Evolutionary conservation across 2,797 vertebrate species (phyloP).

Genomic region (Ceyx erithaca): DNA sequence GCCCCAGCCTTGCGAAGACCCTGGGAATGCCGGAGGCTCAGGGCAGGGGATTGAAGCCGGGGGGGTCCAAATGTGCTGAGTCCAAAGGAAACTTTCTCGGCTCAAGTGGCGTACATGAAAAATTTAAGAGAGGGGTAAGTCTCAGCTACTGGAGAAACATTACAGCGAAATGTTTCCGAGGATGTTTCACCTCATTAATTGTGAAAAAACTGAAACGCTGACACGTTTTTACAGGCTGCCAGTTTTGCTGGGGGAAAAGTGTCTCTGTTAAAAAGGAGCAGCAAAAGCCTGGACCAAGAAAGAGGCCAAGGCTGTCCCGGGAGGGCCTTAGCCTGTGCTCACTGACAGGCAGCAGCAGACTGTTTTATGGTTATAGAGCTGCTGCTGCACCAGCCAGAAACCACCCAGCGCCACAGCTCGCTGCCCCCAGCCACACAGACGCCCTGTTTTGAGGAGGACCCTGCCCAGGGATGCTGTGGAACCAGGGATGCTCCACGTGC

Average conservation of each 20-base stretch:
- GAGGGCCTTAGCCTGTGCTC: constrained; percentile 35
- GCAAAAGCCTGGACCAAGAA: constrained; percentile 35
- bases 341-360: constrained; percentile 48
- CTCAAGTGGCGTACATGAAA: constrained; percentile 47
- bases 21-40: background rate
- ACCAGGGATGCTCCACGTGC: background rate
- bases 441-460: fast-evolving
- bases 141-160: constrained; percentile 49
- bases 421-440: background rate
- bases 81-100: constrained; percentile 51
- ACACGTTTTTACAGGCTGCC: constrained; percentile 68
- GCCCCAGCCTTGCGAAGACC: background rate
- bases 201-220: constrained; percentile 67
- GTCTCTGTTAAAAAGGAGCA: constrained; percentile 40
- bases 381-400: background rate
- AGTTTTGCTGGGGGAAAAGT: constrained; percentile 56
- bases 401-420: background rate
- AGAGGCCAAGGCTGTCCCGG: constrained; percentile 57
- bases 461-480: background rate
- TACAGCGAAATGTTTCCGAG: constrained; percentile 60
- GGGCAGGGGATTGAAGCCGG: background rate
- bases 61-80: constrained; percentile 42
- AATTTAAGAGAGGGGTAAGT: constrained; percentile 53
- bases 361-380: constrained; percentile 33
- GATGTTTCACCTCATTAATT: constrained; percentile 76